Evolutionary conservation across 2,888 invertebrate species (phyloP), one percentile per base, ranked within the genome.

Genomic region (Scaptomyza polygonia): DNA sequence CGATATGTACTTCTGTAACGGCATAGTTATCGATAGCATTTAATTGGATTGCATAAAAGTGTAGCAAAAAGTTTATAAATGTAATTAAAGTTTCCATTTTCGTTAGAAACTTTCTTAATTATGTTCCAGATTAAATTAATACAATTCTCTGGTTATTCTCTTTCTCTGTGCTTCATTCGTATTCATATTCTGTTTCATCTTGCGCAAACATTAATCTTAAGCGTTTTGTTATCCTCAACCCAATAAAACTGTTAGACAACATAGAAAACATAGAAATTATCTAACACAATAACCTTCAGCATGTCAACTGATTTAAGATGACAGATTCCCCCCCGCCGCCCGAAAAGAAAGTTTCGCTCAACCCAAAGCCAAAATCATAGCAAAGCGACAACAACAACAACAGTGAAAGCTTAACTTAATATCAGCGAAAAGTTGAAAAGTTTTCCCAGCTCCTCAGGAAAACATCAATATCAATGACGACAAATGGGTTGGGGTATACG

Each of bases 201-300:
- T n/a, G 18, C n/a, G n/a, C 47, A 30, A 21, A 45, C 32, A 77
- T 77, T 79, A 67, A 58, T 75, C 61, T 76, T 64, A 39, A 79
- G 63, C 67, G 57, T 45, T 64, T 79, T 66, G 75, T 70, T 57
- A 69, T 70, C 44, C 11, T 49, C 34, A 43, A 4, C 16, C 16
- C 16, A 16, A 30, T 11, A 36, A 14, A 36, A 49, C 53, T 45
- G 53, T 18, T 32, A 18, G 34, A 51, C 39, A 63, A 44, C 12
- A n/a, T n/a, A 43, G 56, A 62, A 36, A 70, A 67, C 67, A 73
- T 71, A 43, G 63, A 64, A 67, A 75, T 75, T 59, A 79, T 67
- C 71, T 58, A 76, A 64, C 79, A 77, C 76, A 79, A 77, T 75
- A 79, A 79, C 79, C 72, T 75, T 76, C 45, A 77, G 67, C 62